Evolutionary conservation across 2,888 invertebrate species (phyloP).

Genomic region (Nipponacmea schrenckii): DNA sequence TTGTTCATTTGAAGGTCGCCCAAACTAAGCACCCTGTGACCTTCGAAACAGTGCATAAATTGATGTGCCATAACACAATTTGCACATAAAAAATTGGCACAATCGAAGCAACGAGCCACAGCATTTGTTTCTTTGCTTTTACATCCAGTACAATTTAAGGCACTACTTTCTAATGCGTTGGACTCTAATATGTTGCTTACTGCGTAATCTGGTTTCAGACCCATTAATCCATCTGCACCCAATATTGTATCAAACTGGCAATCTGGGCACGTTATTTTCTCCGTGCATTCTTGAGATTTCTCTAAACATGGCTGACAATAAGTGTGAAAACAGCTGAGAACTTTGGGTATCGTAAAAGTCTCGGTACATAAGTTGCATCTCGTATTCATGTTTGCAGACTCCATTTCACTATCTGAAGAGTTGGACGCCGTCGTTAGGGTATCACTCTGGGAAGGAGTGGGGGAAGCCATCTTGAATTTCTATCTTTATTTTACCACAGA

Average conservation of each 20-base stretch:
- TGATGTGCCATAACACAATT: conserved; percentile 99
- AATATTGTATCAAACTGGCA: conserved; percentile 69
- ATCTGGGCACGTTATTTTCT: conserved; percentile 81
- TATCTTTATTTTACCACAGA: conserved; percentile 12
- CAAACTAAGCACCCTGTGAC: conserved; percentile 83
- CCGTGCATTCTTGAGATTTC: conserved; percentile 72
- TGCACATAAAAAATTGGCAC: conserved; percentile 93
- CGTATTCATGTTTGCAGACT: conserved; percentile 52
- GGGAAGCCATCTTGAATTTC: conserved; percentile 57
- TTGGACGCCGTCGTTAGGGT: conserved; percentile 59
- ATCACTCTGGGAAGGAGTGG: conserved; percentile 62
- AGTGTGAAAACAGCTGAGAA: conserved; percentile 74
- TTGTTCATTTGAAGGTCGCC: conserved; percentile 72
- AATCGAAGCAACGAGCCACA: conserved; percentile 95
- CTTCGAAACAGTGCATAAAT: conserved; percentile 99
- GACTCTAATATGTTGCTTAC: conserved; percentile 70
- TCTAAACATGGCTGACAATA: conserved; percentile 87
- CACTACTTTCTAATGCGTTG: conserved; percentile 68
- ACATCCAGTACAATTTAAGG: conserved; percentile 86
- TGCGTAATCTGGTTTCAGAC: conserved; percentile 77
- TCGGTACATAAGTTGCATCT: conserved; percentile 81
- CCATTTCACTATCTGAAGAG: conserved; percentile 61
- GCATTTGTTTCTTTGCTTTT: conserved; percentile 94
- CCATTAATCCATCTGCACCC: conserved; percentile 73
- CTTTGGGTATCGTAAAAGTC: conserved; percentile 71